phyloP scores from a whole-genome alignment of 2,113 vertebrate species.

The Trochalopteron elliotii region DNA sequence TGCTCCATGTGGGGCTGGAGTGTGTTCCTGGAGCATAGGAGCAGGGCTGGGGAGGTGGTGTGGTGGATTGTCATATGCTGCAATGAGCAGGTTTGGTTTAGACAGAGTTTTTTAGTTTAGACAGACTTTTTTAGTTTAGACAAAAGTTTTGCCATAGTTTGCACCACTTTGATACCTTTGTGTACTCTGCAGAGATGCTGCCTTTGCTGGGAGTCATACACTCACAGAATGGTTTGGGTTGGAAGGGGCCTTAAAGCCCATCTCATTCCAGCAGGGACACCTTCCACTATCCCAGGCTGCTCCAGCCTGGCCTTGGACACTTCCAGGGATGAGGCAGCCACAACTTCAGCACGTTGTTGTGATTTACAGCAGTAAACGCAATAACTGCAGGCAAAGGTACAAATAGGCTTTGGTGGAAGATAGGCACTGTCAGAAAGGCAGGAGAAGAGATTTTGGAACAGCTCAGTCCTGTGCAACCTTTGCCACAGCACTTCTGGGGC shows the following conservation, averaged over 20 bases:
- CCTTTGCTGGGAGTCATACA: background rate
- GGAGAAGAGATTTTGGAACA: background rate
- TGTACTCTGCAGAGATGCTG: background rate
- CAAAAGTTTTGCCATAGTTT: background rate
- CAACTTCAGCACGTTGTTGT: accelerated
- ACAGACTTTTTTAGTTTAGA: background rate
- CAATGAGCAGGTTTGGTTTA: background rate
- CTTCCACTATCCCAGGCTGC: background rate
- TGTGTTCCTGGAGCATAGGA: accelerated
- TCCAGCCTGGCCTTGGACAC: background rate
- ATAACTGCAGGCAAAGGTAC: background rate
- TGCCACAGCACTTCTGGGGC: background rate
- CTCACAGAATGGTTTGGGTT: background rate
- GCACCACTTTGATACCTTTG: background rate
- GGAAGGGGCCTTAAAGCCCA: background rate
- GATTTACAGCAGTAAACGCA: background rate
- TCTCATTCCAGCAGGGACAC: background rate
- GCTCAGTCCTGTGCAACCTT: background rate
- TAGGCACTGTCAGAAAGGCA: background rate
- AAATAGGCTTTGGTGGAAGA: background rate
- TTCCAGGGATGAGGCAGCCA: background rate
- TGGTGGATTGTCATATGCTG: background rate
- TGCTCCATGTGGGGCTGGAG: background rate
- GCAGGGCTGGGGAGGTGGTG: background rate
- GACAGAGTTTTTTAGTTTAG: background rate